A percentile compares a stretch with the other conserved stretches of the same genome.
These are phyloP conservation scores for Agriopis leucophaearia DNA, from an alignment of 2,888 invertebrate genomes.

Conservation along the genomic window DNA sequence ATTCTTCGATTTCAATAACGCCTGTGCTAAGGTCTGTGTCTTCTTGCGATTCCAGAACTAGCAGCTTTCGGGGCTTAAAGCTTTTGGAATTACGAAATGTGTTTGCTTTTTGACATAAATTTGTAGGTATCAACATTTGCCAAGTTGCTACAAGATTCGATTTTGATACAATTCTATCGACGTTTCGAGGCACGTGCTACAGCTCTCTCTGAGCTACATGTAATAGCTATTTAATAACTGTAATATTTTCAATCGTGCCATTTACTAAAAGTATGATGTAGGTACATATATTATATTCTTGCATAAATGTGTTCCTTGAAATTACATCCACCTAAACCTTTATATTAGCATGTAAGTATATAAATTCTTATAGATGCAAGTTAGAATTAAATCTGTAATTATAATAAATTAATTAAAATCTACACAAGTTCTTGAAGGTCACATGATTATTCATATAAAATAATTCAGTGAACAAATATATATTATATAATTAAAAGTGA, in stretches of 20 bases:
- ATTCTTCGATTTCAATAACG: too few species aligned
- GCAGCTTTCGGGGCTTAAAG: not conserved
- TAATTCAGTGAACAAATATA: too few species aligned
- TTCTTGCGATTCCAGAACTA: too few species aligned
- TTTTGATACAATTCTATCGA: not conserved
- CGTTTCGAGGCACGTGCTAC: not conserved
- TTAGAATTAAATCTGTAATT: not conserved
- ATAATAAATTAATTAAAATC: not conserved
- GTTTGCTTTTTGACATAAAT: not conserved
- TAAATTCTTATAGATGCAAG: not conserved
- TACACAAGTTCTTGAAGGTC: not conserved
- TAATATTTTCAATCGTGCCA: not conserved
- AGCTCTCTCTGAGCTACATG: not conserved
- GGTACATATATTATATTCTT: not conserved
- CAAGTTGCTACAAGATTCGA: not conserved
- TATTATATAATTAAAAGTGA: too few species aligned
- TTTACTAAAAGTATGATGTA: not conserved
- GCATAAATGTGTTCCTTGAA: constrained; percentile 16
- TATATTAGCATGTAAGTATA: not conserved
- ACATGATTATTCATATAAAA: too few species aligned
- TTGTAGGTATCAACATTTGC: not conserved
- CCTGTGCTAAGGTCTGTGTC: too few species aligned
- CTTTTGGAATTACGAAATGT: not conserved
- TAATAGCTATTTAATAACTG: too few species aligned
- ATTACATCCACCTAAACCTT: not conserved